Evolutionary conservation across 1,140 invertebrate genomes (phyloP).

Genomic region (Cotesia typhae): DNA sequence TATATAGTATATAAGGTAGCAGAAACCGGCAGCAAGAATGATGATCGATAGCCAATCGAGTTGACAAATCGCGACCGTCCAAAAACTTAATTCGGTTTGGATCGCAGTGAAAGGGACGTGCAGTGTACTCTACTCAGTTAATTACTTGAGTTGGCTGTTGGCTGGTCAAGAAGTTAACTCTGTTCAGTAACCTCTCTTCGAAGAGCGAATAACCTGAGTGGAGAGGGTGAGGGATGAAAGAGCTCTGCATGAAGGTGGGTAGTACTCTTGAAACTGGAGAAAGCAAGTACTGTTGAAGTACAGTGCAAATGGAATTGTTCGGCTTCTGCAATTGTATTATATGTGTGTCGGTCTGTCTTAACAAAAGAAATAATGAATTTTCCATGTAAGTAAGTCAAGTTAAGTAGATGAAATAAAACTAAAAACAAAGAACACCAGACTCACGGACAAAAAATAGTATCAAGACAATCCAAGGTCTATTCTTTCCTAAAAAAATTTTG

Average conservation of each 20-base stretch:
- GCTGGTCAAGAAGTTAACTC: constrained; percentile 9
- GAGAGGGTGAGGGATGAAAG: constrained; percentile 17
- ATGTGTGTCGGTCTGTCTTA: constrained; percentile 10
- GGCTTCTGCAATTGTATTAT: constrained; percentile 13
- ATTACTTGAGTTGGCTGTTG: constrained; percentile 35
- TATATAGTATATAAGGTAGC: not conserved
- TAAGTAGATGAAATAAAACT: no score
- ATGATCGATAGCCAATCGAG: constrained; percentile 19
- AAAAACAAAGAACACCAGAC: no score
- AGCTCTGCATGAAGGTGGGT: constrained; percentile 14
- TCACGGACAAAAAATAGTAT: no score
- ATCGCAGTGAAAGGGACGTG: constrained; percentile 22
- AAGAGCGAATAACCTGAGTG: constrained; percentile 14
- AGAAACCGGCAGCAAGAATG: not conserved
- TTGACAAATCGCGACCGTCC: constrained; percentile 6
- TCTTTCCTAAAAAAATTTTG: not conserved
- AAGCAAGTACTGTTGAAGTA: constrained; percentile 29
- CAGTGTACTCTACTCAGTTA: constrained; percentile 26
- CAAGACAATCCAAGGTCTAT: no score
- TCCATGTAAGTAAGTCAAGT: constrained; percentile 4
- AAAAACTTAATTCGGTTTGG: not conserved
- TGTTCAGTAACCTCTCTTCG: constrained; percentile 28
- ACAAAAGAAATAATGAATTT: constrained; percentile 18
- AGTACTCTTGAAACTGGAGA: constrained; percentile 26
- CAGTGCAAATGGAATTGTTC: constrained; percentile 27